A percentile compares a stretch with the other conserved stretches of the same genome.
Evolutionary conservation across 2,888 invertebrate species (phyloP).

Genomic region (Megamerina dolium): DNA sequence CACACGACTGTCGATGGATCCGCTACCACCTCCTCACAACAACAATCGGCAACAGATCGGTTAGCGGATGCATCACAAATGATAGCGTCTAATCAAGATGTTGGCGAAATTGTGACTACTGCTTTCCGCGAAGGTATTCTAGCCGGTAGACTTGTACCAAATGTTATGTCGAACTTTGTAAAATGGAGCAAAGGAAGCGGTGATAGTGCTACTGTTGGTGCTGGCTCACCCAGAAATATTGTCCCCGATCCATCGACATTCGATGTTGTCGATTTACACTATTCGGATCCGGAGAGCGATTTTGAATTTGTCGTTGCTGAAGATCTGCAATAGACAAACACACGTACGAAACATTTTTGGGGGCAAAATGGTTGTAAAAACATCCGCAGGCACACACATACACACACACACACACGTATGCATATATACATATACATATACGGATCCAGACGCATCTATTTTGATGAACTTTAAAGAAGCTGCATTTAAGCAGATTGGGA

Average conservation of each 20-base stretch:
- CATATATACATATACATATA: not conserved
- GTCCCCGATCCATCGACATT: not conserved
- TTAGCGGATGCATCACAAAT: no score
- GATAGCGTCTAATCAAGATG: no score
- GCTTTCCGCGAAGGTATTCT: no score
- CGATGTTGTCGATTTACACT: slow-evolving; percentile 28
- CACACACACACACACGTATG: not conserved
- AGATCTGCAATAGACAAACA: slow-evolving; percentile 35
- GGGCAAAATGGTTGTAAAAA: not conserved
- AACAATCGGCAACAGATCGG: not conserved
- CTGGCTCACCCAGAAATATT: not conserved
- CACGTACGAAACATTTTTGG: not conserved
- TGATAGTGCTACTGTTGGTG: not conserved
- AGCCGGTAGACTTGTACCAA: no score
- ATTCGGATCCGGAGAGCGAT: slow-evolving; percentile 48
- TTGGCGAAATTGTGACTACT: no score
- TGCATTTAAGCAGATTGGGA: not conserved
- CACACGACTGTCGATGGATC: slow-evolving; percentile 30
- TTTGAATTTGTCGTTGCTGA: slow-evolving; percentile 47
- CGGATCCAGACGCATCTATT: no score
- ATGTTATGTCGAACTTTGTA: no score
- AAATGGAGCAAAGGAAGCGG: slow-evolving; percentile 1
- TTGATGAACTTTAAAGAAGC: not conserved
- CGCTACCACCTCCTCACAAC: not conserved
- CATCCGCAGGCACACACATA: not conserved